phyloP scores from a whole-genome alignment of 1,140 invertebrate genomes.

The Thaumetopoea pityocampa region DNA sequence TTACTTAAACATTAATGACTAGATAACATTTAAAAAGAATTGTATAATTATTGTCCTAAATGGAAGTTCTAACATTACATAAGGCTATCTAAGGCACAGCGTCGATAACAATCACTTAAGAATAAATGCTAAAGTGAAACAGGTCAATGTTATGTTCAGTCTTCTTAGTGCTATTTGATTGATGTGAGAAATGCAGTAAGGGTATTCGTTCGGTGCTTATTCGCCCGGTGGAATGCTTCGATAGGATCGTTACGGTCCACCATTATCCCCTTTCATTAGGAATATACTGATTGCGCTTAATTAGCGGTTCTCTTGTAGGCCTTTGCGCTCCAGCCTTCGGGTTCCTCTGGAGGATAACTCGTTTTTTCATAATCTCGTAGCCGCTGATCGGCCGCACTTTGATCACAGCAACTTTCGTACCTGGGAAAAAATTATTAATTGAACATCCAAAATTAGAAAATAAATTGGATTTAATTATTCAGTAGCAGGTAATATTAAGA shows the following conservation, averaged over 20 bases:
- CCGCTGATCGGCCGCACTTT: constrained; percentile 63
- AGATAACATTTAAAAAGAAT: constrained; percentile 62
- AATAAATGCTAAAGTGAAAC: constrained; percentile 67
- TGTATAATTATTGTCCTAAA: constrained; percentile 38
- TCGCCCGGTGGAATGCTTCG: constrained; percentile 63
- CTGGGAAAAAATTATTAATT: constrained; percentile 62
- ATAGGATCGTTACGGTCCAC: constrained; percentile 69
- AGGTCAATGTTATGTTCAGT: constrained; percentile 59
- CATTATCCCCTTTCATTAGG: constrained; percentile 72
- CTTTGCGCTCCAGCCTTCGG: constrained; percentile 54
- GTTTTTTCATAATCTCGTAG: constrained; percentile 68
- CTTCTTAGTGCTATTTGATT: constrained; percentile 59
- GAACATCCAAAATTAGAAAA: not conserved
- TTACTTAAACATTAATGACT: constrained; percentile 62
- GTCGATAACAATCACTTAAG: constrained; percentile 47
- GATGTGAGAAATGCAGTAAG: constrained; percentile 56
- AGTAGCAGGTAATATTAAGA: constrained; percentile 6
- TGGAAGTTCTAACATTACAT: constrained; percentile 46
- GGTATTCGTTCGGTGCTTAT: constrained; percentile 51
- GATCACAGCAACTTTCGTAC: constrained; percentile 59
- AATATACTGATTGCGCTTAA: constrained; percentile 75
- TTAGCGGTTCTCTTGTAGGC: constrained; percentile 65
- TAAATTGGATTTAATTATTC: not conserved
- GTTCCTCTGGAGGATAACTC: constrained; percentile 59
- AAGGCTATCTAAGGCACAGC: constrained; percentile 68